Base-by-base conservation (phyloP, 2,888 invertebrate species). In the Plagodis dolabraria region DNA sequence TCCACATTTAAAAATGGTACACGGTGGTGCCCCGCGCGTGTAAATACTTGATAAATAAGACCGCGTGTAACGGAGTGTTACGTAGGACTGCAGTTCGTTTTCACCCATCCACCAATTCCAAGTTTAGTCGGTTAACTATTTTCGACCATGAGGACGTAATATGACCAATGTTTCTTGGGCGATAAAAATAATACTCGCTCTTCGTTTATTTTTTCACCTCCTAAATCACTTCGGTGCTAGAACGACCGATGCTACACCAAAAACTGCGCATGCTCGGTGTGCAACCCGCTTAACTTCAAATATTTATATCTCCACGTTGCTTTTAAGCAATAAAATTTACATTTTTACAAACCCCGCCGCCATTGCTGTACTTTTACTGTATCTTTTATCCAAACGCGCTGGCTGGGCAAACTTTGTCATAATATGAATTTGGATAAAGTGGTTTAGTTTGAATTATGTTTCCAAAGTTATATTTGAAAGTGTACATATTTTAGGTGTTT, bases 311-410 rank as follows among this genome's bases (percentile, higher is more conserved):
- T 67, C 70, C 68, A 49, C 67, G 70, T 77, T 74, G 79, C 77
- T 78, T 79, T 79, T 77, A 73, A 76, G 83, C 86, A 83, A 87
- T 90, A 90, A 87, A 88, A 90, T 90, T 89, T 88, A 86, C 89
- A 90, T 90, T 90, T 89, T 87, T 84, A 87, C 87, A 85, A 83
- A 86, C 83, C 74, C 73, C 53, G 63, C 62, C 62, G 64, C 55
- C 57, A 50, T 57, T 55, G 62, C 60, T 60, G 10, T 40, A 57
- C 53, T 57, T 53, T 46, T 6, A 42, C 46, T 12, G 40, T 40
- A 7, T 43, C 12, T 47, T 53, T 53, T 53, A 53, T 55, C 34
- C 43, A 53, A 59, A 63, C 55, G 53, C 46, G 51, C 40, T 49
- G 60, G 44, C 52, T 56, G 22, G 46, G 42, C 45, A 47, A 51